phyloP scores from a whole-genome alignment of 2,797 vertebrate species.

The Oreochromis mossambicus region DNA sequence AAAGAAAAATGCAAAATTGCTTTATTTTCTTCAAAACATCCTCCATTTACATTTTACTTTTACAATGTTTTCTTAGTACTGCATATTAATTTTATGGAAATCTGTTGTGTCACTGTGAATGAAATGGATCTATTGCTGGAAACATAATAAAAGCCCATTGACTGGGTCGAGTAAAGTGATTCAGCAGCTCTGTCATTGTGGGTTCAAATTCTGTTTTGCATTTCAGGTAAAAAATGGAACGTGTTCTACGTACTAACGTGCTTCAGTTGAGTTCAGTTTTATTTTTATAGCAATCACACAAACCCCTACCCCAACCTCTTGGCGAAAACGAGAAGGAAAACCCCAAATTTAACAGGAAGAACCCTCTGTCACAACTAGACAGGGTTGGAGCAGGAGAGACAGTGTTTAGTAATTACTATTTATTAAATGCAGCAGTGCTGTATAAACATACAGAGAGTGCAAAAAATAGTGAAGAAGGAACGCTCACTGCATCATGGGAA shows the following conservation, averaged over 20 bases:
- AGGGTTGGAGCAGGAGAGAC: background rate
- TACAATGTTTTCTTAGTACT: background rate
- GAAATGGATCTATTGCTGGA: constrained; percentile 66
- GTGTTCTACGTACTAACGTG: background rate
- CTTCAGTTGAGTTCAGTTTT: background rate
- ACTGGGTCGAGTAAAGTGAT: constrained; percentile 59
- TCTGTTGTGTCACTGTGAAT: constrained; percentile 70
- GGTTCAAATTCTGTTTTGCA: background rate
- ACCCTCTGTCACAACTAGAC: too few relatives aligned
- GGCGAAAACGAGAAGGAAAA: rapidly evolving
- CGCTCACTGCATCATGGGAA: background rate
- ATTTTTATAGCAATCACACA: background rate
- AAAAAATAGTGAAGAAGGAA: background rate
- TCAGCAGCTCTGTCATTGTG: background rate
- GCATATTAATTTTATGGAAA: constrained; percentile 34
- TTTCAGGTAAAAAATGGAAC: background rate
- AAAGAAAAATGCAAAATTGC: background rate
- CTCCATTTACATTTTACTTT: background rate
- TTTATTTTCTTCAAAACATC: background rate
- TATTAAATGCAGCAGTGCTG: background rate
- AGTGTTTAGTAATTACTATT: background rate
- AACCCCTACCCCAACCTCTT: background rate
- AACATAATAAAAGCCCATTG: constrained; percentile 75
- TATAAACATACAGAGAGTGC: background rate
- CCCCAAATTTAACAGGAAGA: background rate